phyloP scores from a whole-genome alignment of 2,888 invertebrate species.

The Heteromyza rotundicornis region DNA sequence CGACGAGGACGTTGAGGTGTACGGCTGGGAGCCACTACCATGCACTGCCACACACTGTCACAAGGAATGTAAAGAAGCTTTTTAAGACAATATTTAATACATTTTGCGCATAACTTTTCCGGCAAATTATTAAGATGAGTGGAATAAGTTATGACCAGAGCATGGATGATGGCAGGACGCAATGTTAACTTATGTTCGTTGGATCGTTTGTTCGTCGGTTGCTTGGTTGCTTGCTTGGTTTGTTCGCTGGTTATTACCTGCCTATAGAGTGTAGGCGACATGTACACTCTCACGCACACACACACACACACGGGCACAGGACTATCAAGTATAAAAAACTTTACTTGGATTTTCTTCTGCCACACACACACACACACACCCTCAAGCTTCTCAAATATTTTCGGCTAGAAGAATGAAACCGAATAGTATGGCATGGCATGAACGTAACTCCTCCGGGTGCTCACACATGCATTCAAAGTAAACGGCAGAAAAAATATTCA shows the following conservation, averaged over 20 bases:
- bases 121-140: constrained; percentile 53
- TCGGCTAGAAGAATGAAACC: too few species aligned
- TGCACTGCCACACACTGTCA: not conserved
- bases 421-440: not conserved
- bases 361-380: too few species aligned
- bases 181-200: too few species aligned
- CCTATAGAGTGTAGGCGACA: not conserved
- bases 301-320: not conserved
- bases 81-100: constrained; percentile 30
- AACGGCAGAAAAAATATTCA: not conserved
- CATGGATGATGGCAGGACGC: not conserved
- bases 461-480: not conserved
- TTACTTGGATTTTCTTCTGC: too few species aligned
- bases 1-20: too few species aligned
- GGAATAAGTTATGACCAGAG: constrained; percentile 50
- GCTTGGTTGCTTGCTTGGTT: too few species aligned
- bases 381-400: too few species aligned
- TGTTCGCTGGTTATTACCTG: not conserved
- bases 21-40: not conserved
- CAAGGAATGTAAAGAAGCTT: constrained; percentile 2
- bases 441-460: not conserved
- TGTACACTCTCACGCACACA: not conserved
- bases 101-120: constrained; percentile 6
- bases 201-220: too few species aligned
- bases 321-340: too few species aligned